These are phyloP conservation scores for Patella vulgata DNA, from an alignment of 1,140 invertebrate species.

Conservation along the genomic window DNA sequence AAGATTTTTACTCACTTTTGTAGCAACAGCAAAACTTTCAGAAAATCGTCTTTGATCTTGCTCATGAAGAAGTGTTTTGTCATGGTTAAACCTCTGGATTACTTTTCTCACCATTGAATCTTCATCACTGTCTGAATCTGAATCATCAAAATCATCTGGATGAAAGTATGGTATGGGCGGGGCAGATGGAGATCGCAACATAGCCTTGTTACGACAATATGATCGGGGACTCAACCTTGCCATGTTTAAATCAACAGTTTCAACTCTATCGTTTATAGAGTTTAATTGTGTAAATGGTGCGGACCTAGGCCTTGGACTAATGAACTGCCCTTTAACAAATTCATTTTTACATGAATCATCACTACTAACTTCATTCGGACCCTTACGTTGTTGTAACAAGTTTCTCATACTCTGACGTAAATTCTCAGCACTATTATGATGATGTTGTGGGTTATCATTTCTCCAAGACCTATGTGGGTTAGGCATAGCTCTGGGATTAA, in stretches of 20 bases:
- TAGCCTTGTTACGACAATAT: constrained; percentile 28
- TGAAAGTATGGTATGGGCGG: constrained; percentile 50
- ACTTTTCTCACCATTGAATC: constrained; percentile 36
- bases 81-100: constrained; percentile 34
- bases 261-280: constrained; percentile 27
- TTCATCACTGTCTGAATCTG: constrained; percentile 36
- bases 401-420: constrained; percentile 60
- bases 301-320: constrained; percentile 42
- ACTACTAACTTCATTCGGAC: too few species aligned
- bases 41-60: constrained; percentile 35
- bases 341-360: too few species aligned
- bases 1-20: constrained; percentile 23
- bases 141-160: constrained; percentile 37
- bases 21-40: constrained; percentile 28
- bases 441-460: constrained; percentile 32
- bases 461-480: constrained; percentile 14
- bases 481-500: constrained; percentile 52
- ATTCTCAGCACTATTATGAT: constrained; percentile 46
- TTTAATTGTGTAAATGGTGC: constrained; percentile 35
- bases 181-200: constrained; percentile 53
- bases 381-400: constrained; percentile 48
- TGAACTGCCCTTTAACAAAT: constrained; percentile 13
- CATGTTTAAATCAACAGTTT: constrained; percentile 32
- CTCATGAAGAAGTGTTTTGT: constrained; percentile 22
- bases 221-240: constrained; percentile 57